phyloP scores from a whole-genome alignment of 1,140 invertebrate genomes.

The Ctenoplectra terminalis region DNA sequence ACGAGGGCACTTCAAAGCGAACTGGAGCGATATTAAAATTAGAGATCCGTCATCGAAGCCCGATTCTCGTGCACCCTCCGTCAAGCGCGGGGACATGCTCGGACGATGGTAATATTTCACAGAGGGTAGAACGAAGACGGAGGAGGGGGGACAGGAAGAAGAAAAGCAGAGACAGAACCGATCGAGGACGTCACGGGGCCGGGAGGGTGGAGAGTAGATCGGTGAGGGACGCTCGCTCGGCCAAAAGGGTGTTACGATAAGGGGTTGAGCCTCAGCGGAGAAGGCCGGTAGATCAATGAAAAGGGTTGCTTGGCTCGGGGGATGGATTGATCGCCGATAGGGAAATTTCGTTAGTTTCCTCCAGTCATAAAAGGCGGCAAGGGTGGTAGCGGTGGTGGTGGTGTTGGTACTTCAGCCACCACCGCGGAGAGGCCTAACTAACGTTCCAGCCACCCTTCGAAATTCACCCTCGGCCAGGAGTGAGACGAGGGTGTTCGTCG shows the following conservation, averaged over 20 bases:
- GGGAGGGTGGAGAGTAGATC: constrained; percentile 39
- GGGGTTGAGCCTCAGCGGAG: constrained; percentile 73
- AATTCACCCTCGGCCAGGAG: constrained; percentile 78
- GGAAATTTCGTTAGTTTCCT: constrained; percentile 81
- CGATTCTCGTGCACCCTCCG: constrained; percentile 49
- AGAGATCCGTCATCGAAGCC: constrained; percentile 70
- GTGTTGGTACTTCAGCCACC: constrained; percentile 59
- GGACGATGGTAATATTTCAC: constrained; percentile 72
- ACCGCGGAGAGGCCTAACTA: constrained; percentile 76
- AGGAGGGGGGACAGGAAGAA: constrained; percentile 36
- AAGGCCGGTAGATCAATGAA: constrained; percentile 78
- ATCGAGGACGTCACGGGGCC: constrained; percentile 10
- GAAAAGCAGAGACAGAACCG: constrained; percentile 59
- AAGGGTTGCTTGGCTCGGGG: constrained; percentile 73
- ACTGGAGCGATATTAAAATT: constrained; percentile 79
- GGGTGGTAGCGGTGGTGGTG: constrained; percentile 48
- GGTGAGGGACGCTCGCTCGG: constrained; percentile 67
- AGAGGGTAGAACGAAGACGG: constrained; percentile 39
- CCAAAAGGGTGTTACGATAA: constrained; percentile 79
- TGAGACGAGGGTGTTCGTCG: constrained; percentile 72
- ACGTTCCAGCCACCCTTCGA: constrained; percentile 71
- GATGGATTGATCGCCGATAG: constrained; percentile 80
- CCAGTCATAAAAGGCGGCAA: constrained; percentile 78
- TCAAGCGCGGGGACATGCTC: constrained; percentile 53
- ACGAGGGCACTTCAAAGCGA: constrained; percentile 76